Percentiles rank a stretch among this genome's conserved stretches.
Conservation (phyloP, 2,888 invertebrate genomes). For the Aradus depressus region DNA sequence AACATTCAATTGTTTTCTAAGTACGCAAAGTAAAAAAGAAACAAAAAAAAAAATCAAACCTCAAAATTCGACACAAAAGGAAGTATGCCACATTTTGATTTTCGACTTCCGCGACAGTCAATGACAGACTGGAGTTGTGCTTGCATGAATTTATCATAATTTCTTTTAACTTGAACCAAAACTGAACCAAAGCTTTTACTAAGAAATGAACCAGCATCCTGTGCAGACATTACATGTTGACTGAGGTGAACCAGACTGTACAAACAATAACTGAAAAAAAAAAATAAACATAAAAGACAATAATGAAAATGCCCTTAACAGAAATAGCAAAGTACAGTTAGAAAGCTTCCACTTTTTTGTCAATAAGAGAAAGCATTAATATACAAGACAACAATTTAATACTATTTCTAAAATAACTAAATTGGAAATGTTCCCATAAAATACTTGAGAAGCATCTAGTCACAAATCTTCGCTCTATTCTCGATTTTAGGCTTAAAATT, state of each 20-base stretch:
- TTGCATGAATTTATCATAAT: constrained; percentile 84
- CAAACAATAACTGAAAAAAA: constrained; percentile 69
- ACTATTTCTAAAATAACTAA: no score
- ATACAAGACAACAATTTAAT: no score
- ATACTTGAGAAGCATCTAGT: no score
- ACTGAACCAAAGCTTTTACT: constrained; percentile 79
- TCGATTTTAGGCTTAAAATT: no score
- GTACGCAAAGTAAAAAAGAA: not conserved
- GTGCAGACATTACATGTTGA: constrained; percentile 83
- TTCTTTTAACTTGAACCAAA: constrained; percentile 75
- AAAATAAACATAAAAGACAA: no score
- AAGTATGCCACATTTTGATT: constrained; percentile 78
- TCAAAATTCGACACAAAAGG: constrained; percentile 84
- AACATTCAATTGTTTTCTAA: not conserved
- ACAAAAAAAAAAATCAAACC: constrained; percentile 34
- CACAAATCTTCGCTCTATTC: no score
- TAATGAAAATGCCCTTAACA: no score
- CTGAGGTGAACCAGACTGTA: constrained; percentile 84
- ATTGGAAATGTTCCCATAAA: no score
- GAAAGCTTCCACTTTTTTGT: no score
- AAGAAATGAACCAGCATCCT: constrained; percentile 75
- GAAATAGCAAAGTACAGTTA: no score
- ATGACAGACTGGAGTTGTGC: constrained; percentile 68
- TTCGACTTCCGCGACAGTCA: constrained; percentile 60
- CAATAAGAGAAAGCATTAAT: no score